Conservation (phyloP, 2,888 invertebrate species). For the Dysmachus trigonus region DNA sequence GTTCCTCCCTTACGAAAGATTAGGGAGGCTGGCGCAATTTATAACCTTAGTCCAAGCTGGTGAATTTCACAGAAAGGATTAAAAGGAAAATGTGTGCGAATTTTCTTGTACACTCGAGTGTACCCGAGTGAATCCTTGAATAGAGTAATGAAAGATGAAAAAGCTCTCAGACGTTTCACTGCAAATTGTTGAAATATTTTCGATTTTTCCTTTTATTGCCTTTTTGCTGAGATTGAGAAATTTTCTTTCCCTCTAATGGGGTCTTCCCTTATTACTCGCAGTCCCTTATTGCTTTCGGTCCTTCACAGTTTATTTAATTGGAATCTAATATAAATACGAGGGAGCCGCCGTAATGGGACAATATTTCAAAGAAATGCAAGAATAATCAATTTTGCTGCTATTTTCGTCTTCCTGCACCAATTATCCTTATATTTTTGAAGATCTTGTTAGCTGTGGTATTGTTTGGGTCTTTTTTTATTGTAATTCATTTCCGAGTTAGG, state of each 20-base stretch:
- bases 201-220: not conserved
- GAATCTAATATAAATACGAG: not conserved
- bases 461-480: not conserved
- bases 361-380: not conserved
- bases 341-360: not conserved
- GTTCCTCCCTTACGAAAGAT: not conserved
- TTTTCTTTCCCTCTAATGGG: not conserved
- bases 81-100: not conserved
- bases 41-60: slow-evolving; percentile 4
- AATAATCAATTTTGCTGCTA: not conserved
- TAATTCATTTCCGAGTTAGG: not conserved
- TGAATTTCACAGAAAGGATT: slow-evolving; percentile 19
- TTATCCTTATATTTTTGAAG: not conserved
- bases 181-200: slow-evolving; percentile 15
- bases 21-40: not conserved
- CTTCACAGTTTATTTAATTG: not conserved
- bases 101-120: not conserved
- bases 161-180: not conserved
- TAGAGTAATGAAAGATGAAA: not conserved
- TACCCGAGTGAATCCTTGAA: not conserved
- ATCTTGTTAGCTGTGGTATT: not conserved
- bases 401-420: not conserved
- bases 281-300: not conserved
- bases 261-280: not conserved
- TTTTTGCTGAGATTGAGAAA: not conserved